Conservation (phyloP, 1,140 invertebrate species). For the Drosophila funebris region DNA sequence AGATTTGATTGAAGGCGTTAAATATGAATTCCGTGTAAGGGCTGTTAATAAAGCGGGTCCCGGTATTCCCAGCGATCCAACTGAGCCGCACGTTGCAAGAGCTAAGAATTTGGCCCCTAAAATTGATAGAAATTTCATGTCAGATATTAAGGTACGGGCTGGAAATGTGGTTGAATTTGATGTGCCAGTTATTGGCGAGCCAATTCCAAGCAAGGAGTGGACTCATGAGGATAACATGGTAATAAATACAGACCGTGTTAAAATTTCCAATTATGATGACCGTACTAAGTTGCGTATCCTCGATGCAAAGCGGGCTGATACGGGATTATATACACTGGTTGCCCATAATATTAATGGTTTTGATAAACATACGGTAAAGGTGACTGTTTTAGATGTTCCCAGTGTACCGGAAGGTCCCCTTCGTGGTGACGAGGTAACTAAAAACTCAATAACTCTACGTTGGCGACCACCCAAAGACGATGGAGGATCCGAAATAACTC, state of each 20-base stretch:
- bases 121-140: conserved; percentile 96
- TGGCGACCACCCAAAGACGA: conserved; percentile 97
- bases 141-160: conserved; percentile 95
- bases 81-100: conserved; percentile 94
- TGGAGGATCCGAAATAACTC: conserved; percentile 94
- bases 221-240: conserved; percentile 91
- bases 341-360: conserved; percentile 96
- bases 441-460: conserved; percentile 90
- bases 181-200: conserved; percentile 97
- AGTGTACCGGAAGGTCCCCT: conserved; percentile 94
- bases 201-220: conserved; percentile 97
- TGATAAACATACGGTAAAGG: conserved; percentile 94
- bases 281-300: conserved; percentile 93
- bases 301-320: conserved; percentile 94
- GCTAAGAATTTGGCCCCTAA: conserved; percentile 95
- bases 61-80: conserved; percentile 94
- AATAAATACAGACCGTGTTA: conserved; percentile 92
- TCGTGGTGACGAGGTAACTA: conserved; percentile 92
- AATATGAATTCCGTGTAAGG: conserved; percentile 96
- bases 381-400: conserved; percentile 95
- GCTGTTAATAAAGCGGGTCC: conserved; percentile 98
- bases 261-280: conserved; percentile 93
- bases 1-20: conserved; percentile 94
- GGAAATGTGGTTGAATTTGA: conserved; percentile 97
- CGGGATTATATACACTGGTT: conserved; percentile 94